Conservation (phyloP, 2,888 invertebrate species). For the Tipula lateralis region DNA sequence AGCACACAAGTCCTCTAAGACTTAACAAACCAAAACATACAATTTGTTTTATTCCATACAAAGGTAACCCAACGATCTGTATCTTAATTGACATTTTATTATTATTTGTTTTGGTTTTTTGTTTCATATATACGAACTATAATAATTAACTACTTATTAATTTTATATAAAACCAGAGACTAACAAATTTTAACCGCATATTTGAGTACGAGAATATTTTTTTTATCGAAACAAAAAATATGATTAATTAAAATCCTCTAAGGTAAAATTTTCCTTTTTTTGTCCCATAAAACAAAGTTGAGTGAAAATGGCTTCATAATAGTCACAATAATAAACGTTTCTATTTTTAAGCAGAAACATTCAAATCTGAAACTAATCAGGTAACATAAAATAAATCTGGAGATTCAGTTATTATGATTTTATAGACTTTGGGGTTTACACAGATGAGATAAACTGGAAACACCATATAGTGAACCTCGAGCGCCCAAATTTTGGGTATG, state of each 20-base stretch:
- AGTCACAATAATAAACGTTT: background rate
- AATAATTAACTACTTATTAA: background rate
- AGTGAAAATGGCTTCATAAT: slow-evolving; percentile 9
- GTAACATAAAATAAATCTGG: background rate
- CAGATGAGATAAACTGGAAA: background rate
- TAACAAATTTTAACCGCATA: background rate
- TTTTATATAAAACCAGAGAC: background rate
- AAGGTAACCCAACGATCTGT: background rate
- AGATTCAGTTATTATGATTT: background rate
- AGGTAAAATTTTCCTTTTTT: slow-evolving; percentile 7
- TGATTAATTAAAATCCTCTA: slow-evolving; percentile 19
- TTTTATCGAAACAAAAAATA: background rate
- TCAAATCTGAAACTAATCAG: background rate
- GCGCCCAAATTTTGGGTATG: background rate
- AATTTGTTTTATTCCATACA: background rate
- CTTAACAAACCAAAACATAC: background rate
- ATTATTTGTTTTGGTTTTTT: background rate
- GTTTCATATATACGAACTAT: background rate
- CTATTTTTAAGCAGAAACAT: background rate
- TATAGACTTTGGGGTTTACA: too few species aligned
- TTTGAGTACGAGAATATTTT: background rate
- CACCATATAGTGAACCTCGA: background rate
- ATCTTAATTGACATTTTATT: background rate
- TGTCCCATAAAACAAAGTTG: background rate
- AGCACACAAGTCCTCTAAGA: background rate